Evolutionary conservation across 1,140 invertebrate genomes (phyloP).

Genomic region (Parasteatoda tepidariorum): DNA sequence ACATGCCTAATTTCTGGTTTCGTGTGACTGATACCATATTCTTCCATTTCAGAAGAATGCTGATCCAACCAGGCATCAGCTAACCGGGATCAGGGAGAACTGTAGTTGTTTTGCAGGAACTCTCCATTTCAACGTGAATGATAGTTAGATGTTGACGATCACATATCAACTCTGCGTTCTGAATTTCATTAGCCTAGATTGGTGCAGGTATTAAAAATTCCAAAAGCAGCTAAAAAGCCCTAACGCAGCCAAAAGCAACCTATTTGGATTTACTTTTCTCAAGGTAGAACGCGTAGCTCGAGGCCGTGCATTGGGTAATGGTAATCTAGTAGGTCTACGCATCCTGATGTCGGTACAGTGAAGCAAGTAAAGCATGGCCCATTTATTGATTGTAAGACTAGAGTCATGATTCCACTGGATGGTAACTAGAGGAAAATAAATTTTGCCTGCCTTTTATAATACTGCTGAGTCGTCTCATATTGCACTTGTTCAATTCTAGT

Average conservation of each 20-base stretch:
- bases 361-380: neutral
- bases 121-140: too few relatives aligned
- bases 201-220: neutral
- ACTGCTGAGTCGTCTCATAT: too few relatives aligned
- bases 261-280: neutral
- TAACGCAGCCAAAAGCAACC: neutral
- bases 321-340: neutral
- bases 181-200: neutral
- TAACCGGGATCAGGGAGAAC: too few relatives aligned
- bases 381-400: slow-evolving; percentile 1
- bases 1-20: too few relatives aligned
- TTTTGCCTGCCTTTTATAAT: too few relatives aligned
- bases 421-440: slow-evolving; percentile 4
- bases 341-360: neutral
- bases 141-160: too few relatives aligned
- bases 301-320: neutral
- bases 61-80: too few relatives aligned
- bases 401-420: neutral
- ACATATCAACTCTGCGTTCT: neutral
- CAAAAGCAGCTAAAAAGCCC: neutral
- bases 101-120: too few relatives aligned
- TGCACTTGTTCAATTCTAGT: too few relatives aligned
- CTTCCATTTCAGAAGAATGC: too few relatives aligned
- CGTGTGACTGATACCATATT: too few relatives aligned
- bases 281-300: neutral